Conservation (phyloP, 1,140 invertebrate species). For the Pseudoatta argentina region DNA sequence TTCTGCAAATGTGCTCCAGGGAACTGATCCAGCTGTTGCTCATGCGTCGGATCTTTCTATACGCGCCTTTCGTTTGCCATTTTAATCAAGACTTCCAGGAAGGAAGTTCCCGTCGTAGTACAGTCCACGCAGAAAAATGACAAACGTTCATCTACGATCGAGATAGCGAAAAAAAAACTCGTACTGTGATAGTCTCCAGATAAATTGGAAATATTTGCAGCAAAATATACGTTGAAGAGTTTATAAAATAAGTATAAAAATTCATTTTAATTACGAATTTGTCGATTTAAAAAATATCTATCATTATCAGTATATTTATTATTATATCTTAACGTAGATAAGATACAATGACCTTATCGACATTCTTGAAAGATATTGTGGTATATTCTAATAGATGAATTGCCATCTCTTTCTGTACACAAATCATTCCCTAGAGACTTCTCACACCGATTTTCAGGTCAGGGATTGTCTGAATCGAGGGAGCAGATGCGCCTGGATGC, state of each 20-base stretch:
- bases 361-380: not conserved
- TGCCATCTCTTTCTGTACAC: constrained; percentile 10
- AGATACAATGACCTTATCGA: not conserved
- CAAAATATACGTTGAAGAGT: not conserved
- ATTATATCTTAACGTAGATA: not conserved
- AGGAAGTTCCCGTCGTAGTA: constrained; percentile 81
- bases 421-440: constrained; percentile 68
- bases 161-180: not conserved
- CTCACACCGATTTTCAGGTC: constrained; percentile 76
- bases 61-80: constrained; percentile 82
- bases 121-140: constrained; percentile 69
- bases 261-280: not conserved
- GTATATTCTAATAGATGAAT: constrained; percentile 5
- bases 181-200: not conserved
- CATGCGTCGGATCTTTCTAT: constrained; percentile 79
- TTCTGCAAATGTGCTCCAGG: constrained; percentile 86
- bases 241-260: constrained; percentile 19
- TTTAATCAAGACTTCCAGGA: constrained; percentile 86
- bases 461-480: constrained; percentile 76
- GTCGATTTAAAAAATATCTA: not conserved
- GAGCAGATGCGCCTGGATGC: constrained; percentile 83
- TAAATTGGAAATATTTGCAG: not conserved
- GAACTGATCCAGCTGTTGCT: constrained; percentile 87
- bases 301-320: not conserved
- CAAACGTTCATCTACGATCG: not conserved